Conservation (phyloP, 92 coral and sea anemone species). For the Umimayanthus kanabou region DNA sequence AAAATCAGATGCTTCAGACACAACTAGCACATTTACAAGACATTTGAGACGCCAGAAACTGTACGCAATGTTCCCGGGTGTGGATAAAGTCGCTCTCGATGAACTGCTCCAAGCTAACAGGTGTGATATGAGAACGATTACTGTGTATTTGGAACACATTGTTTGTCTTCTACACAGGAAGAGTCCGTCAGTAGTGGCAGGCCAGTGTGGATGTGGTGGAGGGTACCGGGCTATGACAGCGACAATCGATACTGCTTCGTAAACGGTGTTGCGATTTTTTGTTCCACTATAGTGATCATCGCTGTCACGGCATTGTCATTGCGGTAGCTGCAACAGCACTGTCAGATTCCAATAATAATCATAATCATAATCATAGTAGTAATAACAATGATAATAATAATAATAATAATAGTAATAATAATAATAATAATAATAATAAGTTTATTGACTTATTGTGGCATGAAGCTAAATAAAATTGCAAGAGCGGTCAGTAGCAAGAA, state of each 20-base stretch:
- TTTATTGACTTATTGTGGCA: too few species aligned
- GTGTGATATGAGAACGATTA: constrained; percentile 33
- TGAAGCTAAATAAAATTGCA: too few species aligned
- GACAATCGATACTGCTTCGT: not conserved
- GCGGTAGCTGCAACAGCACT: too few species aligned
- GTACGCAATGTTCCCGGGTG: constrained; percentile 90
- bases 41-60: constrained; percentile 79
- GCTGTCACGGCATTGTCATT: too few species aligned
- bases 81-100: constrained; percentile 81
- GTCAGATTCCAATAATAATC: not conserved
- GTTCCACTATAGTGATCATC: too few species aligned
- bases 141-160: not conserved
- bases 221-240: not conserved
- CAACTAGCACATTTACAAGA: constrained; percentile 56
- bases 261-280: not conserved
- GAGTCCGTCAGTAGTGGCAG: not conserved
- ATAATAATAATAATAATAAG: not conserved
- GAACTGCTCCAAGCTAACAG: constrained; percentile 88
- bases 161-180: not conserved
- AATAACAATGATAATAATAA: not conserved
- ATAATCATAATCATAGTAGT: not conserved
- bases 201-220: not conserved
- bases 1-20: not conserved
- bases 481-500: too few species aligned
- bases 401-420: not conserved